A percentile compares a stretch with the other conserved stretches of the same genome.
Conservation (phyloP, 2,113 vertebrate genomes). For the Neotragus pygmaeus region DNA sequence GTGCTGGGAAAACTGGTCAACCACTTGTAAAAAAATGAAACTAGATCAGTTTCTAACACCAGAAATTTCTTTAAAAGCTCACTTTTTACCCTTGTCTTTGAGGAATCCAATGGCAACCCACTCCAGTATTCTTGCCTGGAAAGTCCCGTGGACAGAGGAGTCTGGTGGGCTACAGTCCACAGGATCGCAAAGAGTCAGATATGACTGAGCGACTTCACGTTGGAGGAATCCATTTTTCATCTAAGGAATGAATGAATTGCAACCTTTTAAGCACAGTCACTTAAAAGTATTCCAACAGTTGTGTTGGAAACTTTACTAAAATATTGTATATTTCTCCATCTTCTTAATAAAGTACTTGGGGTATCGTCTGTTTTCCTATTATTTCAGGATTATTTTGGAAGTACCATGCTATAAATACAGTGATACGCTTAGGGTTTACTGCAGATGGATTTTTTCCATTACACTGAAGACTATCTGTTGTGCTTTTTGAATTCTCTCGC, state of each 20-base stretch:
- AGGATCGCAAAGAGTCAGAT: rapidly evolving
- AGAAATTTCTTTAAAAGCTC: too few relatives aligned
- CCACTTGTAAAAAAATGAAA: too few relatives aligned
- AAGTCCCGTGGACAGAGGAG: too few relatives aligned
- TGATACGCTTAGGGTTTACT: background rate
- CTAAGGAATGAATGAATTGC: background rate
- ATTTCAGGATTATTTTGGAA: conserved; percentile 20
- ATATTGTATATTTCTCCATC: background rate
- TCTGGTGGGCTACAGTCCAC: too few relatives aligned
- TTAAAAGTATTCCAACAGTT: background rate
- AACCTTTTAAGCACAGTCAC: background rate
- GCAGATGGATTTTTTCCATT: background rate
- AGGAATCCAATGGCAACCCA: background rate
- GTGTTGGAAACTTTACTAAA: conserved; percentile 1
- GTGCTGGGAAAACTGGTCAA: too few relatives aligned
- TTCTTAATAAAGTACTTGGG: background rate
- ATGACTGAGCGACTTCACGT: background rate
- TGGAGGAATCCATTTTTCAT: background rate
- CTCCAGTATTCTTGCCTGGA: too few relatives aligned
- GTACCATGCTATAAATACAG: background rate
- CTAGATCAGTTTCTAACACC: too few relatives aligned
- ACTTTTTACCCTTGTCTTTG: background rate
- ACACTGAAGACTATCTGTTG: background rate
- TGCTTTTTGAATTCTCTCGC: background rate
- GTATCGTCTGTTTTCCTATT: background rate